Base-by-base conservation (phyloP, 2,797 vertebrate species). In the Falco berigora region DNA sequence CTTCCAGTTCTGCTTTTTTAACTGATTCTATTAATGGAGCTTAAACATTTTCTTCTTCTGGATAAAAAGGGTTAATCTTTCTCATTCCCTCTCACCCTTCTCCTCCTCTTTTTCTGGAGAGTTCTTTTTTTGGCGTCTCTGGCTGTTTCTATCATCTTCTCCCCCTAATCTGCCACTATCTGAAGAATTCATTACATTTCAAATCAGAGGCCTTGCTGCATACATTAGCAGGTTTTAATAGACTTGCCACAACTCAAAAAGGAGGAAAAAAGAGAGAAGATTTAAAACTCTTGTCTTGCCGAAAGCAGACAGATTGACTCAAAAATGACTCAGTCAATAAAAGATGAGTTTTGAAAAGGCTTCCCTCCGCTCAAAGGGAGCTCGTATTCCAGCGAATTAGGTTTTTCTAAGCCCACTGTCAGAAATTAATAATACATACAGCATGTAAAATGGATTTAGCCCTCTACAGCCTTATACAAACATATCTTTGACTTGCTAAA, bases 261-360 rank as follows among this genome's bases (percentile, higher is more conserved):
- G 94, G 95, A 92, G 79, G 69, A 80, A 81, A 95, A 95, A 90
- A 96, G 96, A 25, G 64, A 96, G 97, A 95, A 97, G 96, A 97
- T 98, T 97, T 97, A 97, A 97, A 98, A 96, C 97, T 96, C 97
- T 97, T 95, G 96, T 98, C 97, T 97, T 96, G 93, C 98, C 77
- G n/a, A 96, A 97, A 98, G 97, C 97, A 98, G 98, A 96, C 97
- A 98, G 97, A 97, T 97, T 97, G 97, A 97, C 98, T 98, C 80
- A 78, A 92, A 97, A 98, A 97, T 96, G 97, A 97, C 96, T 98
- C 87, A 86, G 98, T 98, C 98, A 97, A 98, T 98, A 98, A 98
- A 98, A 98, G 97, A 98, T 98, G 98, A 98, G 96, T 96, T 97
- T 96, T 96, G 96, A 97, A 97, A 97, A 97, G 96, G 84, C 85